Base-by-base conservation (phyloP, 2,888 invertebrate genomes). In the Diaperis boleti region DNA sequence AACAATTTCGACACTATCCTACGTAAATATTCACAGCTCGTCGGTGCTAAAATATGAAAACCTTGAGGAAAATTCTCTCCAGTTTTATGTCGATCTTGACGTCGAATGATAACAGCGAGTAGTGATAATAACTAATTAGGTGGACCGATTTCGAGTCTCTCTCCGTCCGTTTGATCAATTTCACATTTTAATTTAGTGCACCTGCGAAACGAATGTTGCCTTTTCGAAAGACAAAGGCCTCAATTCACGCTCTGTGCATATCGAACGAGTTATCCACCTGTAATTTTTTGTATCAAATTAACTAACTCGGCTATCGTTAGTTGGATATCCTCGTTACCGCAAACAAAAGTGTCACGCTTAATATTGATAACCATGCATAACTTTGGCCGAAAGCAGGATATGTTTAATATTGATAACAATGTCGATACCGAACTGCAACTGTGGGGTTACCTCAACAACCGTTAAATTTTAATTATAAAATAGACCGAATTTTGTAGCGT, bases 61-160 rank as follows among this genome's bases (percentile, higher is more conserved):
- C 74, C 74, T 74, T 74, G 72, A 68, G 69, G 71, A 65, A 74
- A 70, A 71, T 73, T 72, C 70, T 69, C 70, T 68, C 68, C 37
- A 73, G 61, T 73, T 75, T 77, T 75, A 76, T 74, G 75, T 66
- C 72, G 76, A 76, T n/a, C n/a, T n/a, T n/a, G n/a, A n/a, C n/a
- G n/a, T n/a, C n/a, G n/a, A n/a, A n/a, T n/a, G n/a, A n/a, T n/a
- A n/a, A n/a, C n/a, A n/a, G n/a, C n/a, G n/a, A n/a, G n/a, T n/a
- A n/a, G n/a, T n/a, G n/a, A n/a, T n/a, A n/a, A n/a, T n/a, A n/a
- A n/a, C n/a, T n/a, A n/a, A n/a, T n/a, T n/a, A n/a, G n/a, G n/a
- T n/a, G n/a, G n/a, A 52, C 22, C 52, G 52, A 52, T 52, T 52
- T 52, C n/a, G n/a, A n/a, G n/a, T n/a, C n/a, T n/a, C n/a, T n/a